Percentiles rank a stretch among this genome's conserved stretches.
Conservation (phyloP, 1,140 invertebrate genomes). For the Heliothis virescens region DNA sequence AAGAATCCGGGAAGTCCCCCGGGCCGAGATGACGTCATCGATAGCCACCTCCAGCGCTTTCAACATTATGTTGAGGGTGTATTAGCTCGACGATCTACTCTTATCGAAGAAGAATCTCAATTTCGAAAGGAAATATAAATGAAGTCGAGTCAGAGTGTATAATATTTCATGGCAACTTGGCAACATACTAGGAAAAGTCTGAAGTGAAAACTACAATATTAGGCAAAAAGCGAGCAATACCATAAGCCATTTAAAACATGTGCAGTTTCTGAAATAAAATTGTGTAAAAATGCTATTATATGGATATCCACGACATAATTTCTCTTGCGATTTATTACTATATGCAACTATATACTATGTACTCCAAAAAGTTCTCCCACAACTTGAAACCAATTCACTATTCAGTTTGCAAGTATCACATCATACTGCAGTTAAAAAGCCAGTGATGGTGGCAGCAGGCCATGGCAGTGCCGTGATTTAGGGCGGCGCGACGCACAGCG, state of each 20-base stretch:
- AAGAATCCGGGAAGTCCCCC: conserved; percentile 66
- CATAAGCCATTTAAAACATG: no score
- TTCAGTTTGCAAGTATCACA: background rate
- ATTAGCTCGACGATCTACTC: conserved; percentile 25
- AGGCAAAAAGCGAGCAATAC: no score
- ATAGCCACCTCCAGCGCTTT: conserved; percentile 39
- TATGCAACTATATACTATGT: background rate
- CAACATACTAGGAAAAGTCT: no score
- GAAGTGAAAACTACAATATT: no score
- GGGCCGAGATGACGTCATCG: conserved; percentile 74
- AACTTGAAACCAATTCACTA: background rate
- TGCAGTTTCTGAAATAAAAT: background rate
- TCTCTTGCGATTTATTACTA: background rate
- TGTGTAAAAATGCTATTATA: background rate
- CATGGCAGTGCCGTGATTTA: conserved; percentile 71
- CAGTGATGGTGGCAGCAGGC: conserved; percentile 14
- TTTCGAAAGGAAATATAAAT: conserved; percentile 2
- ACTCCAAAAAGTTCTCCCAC: background rate
- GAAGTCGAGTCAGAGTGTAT: no score
- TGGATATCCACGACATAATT: background rate
- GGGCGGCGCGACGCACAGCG: conserved; percentile 71
- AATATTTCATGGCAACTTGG: no score
- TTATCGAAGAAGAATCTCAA: conserved; percentile 18
- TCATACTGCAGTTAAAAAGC: conserved; percentile 28
- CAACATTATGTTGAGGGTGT: conserved; percentile 27